Base-by-base conservation (phyloP, 2,797 vertebrate species). In the Molossus molossus region DNA sequence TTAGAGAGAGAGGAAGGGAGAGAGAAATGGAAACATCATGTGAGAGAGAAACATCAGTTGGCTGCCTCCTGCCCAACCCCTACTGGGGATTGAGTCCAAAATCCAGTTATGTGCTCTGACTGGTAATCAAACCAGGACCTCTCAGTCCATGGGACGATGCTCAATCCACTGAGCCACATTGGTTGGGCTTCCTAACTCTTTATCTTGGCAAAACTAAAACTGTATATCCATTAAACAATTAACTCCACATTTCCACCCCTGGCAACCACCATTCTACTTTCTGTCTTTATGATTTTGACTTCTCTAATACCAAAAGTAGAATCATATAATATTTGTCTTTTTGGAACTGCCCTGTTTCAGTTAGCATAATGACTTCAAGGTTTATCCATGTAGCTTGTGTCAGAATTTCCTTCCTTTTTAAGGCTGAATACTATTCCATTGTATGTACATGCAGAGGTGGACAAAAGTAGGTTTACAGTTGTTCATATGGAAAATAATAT, bases 391-490 rank as follows among this genome's bases (percentile, higher is more conserved):
- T 77, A 62, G 55, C 64, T 23, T 40, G 7, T 53, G 64, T 60
- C 40, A 53, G 15, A 60, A 90, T 90, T 79, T 84, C 72, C 64
- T 79, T 94, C 33, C 80, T 70, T 70, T 77, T 90, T 60, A 62
- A 62, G 64, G n/a, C 45, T 57, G 25, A 69, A 45, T 90, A n/a
- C 33, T 64, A 33, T 69, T 62, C 45, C 27, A 67, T 82, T 67
- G 13, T 37, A 45, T 6, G 1, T 75, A 6, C 65, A 45, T 83
- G 15, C 76, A 37, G 55, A 1, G 0, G n/a, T 58, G 13, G 76
- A 21, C 4, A 80, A 58, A 80, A 2, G 21, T 57, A 58, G 76
- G 21, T 58, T 58, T 80, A 40, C 12, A 23, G n/a, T 58, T 40
- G 8, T 58, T 37, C n/a, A 23, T 40, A 23, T 45, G n/a, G 55